phyloP scores from a whole-genome alignment of 30 jellyfish, hydroid and myxozoan species.

The Cassiopea xamachana region DNA sequence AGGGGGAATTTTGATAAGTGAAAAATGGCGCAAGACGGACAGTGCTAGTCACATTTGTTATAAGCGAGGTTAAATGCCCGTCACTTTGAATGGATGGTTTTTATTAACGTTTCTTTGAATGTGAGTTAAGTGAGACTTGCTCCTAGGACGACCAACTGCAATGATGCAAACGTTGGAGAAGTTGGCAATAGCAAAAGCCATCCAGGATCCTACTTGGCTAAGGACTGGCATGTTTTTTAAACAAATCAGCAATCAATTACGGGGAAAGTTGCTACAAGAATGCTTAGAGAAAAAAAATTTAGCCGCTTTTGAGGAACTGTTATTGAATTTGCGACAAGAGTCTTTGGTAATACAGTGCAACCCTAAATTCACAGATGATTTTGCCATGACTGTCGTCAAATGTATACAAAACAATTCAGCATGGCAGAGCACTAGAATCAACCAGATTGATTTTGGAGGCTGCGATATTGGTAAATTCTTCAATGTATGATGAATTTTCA shows the following conservation, averaged over 20 bases:
- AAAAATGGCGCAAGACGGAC: no score
- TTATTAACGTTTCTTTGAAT: no score
- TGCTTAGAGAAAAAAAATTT: conserved; percentile 19
- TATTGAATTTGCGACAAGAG: not conserved
- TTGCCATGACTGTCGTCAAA: conserved; percentile 27
- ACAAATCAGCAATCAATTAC: not conserved
- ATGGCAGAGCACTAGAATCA: conserved; percentile 18
- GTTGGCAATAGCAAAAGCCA: conserved; percentile 27
- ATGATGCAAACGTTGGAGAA: conserved; percentile 10
- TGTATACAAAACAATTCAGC: not conserved
- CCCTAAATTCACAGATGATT: conserved; percentile 7
- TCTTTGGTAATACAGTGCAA: not conserved
- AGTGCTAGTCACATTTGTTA: no score
- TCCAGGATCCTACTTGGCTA: conserved; percentile 33
- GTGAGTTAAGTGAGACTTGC: not conserved
- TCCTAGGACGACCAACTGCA: not conserved
- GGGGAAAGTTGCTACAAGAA: not conserved
- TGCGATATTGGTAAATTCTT: conserved; percentile 31
- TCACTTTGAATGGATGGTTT: no score
- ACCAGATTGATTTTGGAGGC: conserved; percentile 17
- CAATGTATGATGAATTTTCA: no score
- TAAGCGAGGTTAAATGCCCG: no score
- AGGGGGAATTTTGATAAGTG: no score
- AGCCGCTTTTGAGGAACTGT: conserved; percentile 15
- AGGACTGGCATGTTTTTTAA: not conserved